Conservation (phyloP, 2,113 vertebrate genomes). For the Pelecanoides urinatrix region DNA sequence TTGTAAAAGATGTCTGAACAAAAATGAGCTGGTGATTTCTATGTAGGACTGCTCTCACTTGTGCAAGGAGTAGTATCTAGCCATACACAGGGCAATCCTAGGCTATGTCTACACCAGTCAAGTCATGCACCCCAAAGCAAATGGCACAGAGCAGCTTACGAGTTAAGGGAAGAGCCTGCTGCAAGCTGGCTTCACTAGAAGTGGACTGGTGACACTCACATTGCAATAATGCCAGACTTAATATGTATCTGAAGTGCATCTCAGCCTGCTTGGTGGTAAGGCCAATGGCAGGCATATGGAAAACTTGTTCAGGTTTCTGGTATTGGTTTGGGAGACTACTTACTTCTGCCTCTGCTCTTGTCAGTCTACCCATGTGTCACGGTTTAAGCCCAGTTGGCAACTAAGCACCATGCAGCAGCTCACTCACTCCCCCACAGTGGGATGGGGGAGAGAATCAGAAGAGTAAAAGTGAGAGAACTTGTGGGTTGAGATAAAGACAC, state of each 20-base stretch:
- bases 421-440: too few species aligned
- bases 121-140: background rate
- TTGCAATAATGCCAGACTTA: background rate
- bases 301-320: background rate
- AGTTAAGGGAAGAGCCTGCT: background rate
- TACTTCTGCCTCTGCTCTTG: background rate
- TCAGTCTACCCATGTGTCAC: background rate
- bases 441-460: too few species aligned
- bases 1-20: background rate
- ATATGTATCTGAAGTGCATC: fast-evolving
- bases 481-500: too few species aligned
- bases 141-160: background rate
- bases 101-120: background rate
- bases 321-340: background rate
- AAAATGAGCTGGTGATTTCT: background rate
- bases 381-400: too few species aligned
- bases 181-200: background rate
- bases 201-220: background rate
- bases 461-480: too few species aligned
- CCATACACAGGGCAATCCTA: background rate
- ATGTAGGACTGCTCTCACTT: background rate
- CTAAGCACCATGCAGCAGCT: too few species aligned
- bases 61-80: background rate
- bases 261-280: background rate
- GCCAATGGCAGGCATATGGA: background rate